Evolutionary conservation across 1,140 invertebrate genomes (phyloP), one percentile per base, ranked within the genome.

Genomic region (Drosophila carrolli): DNA sequence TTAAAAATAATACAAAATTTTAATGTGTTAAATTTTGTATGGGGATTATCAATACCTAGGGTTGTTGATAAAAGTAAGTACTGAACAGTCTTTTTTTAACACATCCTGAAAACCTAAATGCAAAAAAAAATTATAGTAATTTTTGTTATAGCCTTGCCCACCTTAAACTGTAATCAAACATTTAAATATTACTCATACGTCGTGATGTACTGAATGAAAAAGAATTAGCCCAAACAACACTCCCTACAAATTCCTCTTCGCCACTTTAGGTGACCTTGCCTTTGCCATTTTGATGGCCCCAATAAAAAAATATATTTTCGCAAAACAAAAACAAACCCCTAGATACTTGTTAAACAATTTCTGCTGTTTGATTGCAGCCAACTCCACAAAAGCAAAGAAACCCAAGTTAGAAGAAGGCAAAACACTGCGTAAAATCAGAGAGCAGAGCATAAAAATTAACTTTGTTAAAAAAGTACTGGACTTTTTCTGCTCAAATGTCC

Each of bases 401-500:
- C 27, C 11, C 40, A 50, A 63, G 40, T 19, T n/a, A 50, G 14
- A 40, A 50, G 43, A 71, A 44, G 41, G 46, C 37, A 55, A 57
- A 37, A n/a, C 59, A 63, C 44, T 37, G 61, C 47, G 62, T 70
- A 78, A 62, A 67, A 76, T 68, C 81, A 63, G 54, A 80, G 59
- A 74, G 62, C 74, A 48, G 73, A 80, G 74, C 75, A 71, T 85
- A 85, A 86, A 85, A 85, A 85, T 85, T 85, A 85, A 86, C 81
- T 85, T 85, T 85, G 81, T 85, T 85, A 75, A 85, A 55, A 88
- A 88, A 80, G 81, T 77, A 68, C 77, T 61, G 70, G 63, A 68
- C 65, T 84, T 84, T 68, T 77, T 84, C 71, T 73, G 66, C 81
- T 80, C 73, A 80, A 84, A 84, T 84, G 76, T 84, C 81, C 76